These are phyloP conservation scores for Urocolius indicus DNA, from an alignment of 2,113 vertebrate species.

Conservation along the genomic window DNA sequence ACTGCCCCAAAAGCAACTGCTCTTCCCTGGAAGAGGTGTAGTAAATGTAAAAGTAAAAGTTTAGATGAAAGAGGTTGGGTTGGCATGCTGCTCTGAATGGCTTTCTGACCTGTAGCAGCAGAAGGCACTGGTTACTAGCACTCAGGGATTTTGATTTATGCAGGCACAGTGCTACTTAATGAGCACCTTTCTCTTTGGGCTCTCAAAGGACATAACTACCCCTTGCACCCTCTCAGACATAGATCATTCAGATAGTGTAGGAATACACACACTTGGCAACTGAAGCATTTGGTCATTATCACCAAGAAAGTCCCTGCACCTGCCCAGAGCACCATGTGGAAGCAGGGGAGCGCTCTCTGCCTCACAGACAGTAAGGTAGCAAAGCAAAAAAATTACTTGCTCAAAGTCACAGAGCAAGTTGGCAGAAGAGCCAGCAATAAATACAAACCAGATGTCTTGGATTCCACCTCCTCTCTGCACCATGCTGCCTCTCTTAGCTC, in stretches of 20 bases:
- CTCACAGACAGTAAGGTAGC: background rate
- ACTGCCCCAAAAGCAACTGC: background rate
- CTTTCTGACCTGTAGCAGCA: background rate
- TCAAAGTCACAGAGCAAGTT: constrained; percentile 18
- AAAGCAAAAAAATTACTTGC: background rate
- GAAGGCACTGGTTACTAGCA: background rate
- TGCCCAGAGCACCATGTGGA: background rate
- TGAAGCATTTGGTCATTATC: background rate
- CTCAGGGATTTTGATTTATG: fast-evolving
- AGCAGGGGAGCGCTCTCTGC: background rate
- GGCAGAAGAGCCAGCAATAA: constrained; percentile 33
- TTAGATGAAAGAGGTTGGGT: background rate
- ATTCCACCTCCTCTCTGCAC: constrained; percentile 34
- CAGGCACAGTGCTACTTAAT: background rate
- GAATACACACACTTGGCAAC: background rate
- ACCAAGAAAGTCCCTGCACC: background rate
- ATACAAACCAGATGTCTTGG: constrained; percentile 54
- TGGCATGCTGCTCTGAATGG: background rate
- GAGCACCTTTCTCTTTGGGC: background rate
- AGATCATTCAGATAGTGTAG: fast-evolving
- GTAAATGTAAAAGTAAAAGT: background rate
- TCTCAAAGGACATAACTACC: background rate
- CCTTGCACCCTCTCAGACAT: background rate
- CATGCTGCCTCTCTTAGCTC: constrained; percentile 52
- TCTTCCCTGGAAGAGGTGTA: background rate